Evolutionary conservation across 2,888 invertebrate genomes (phyloP), one percentile per base, ranked within the genome.

Genomic region (Lamproptera curius): DNA sequence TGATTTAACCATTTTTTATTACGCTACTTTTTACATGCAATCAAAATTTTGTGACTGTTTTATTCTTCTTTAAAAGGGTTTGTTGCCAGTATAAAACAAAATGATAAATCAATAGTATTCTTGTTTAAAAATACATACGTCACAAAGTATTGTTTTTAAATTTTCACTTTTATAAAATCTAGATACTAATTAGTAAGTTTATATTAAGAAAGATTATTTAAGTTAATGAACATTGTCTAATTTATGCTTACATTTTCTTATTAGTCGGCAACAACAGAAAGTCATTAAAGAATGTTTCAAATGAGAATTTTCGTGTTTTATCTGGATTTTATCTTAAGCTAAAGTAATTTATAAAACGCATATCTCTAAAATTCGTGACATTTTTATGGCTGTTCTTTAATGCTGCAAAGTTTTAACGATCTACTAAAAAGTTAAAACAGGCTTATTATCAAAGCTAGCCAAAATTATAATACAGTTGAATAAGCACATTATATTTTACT

Each of bases 1-100:
- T 56, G 55, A 62, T 62, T 63, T 60, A 63, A 71, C 68, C 64
- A 56, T 61, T 65, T 79, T 80, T 76, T 80, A 83, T 76, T 73
- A 67, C 63, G 43, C 56, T 53, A 58, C 62, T 72, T 73, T 80
- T 81, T 77, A 70, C 81, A 83, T 83, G 76, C 72, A 80, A 75
- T 82, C 75, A 66, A 70, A 66, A 57, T 57, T 35, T 36, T 57
- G 63, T 62, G 63, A 68, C 67, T 55, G 51, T 63, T 77, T 75
- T 68, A 73, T 68, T 65, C 50, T 51, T 54, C 50, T 55, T 57
- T 59, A 62, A 61, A 56, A 51, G 50, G 48, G 55, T n/a, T n/a
- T n/a, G n/a, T n/a, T n/a, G n/a, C n/a, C n/a, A n/a, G n/a, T n/a
- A n/a, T n/a, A n/a, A n/a, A n/a, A n/a, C n/a, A n/a, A n/a, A n/a